Percentiles rank a stretch among this genome's conserved stretches.
phyloP scores from a whole-genome alignment of 2,797 vertebrate genomes.

The Tolypeutes matacus region DNA sequence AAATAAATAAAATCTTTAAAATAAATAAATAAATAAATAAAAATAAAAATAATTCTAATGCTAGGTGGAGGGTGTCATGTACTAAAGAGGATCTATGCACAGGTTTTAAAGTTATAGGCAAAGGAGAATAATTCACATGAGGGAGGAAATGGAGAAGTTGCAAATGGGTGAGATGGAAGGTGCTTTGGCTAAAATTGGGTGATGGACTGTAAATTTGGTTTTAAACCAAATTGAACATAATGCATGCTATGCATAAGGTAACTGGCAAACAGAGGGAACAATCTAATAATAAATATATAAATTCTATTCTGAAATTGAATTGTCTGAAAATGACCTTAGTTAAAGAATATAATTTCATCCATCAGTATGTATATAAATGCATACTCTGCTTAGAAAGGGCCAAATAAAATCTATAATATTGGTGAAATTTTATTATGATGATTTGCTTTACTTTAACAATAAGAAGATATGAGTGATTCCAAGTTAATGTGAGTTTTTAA shows the following conservation, averaged over 20 bases:
- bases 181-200: not conserved
- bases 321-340: not conserved
- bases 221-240: not conserved
- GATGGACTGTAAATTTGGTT: not conserved
- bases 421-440: not conserved
- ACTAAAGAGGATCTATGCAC: not conserved
- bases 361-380: not conserved
- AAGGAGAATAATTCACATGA: not conserved
- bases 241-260: not conserved
- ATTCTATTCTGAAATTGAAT: not conserved
- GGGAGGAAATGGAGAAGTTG: not conserved
- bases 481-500: not conserved
- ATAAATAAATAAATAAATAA: too few species aligned
- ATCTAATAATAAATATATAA: not conserved
- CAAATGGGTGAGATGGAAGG: not conserved
- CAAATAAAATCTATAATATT: not conserved
- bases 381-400: not conserved
- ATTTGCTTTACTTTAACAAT: conserved; percentile 12
- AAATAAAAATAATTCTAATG: not conserved
- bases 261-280: not conserved
- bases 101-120: not conserved
- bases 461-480: not conserved
- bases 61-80: not conserved
- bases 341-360: not conserved
- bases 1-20: too few species aligned